Percentiles rank a stretch among this genome's conserved stretches.
phyloP scores from a whole-genome alignment of 64 coral and sea anemone species.

The Anthopleura sola region DNA sequence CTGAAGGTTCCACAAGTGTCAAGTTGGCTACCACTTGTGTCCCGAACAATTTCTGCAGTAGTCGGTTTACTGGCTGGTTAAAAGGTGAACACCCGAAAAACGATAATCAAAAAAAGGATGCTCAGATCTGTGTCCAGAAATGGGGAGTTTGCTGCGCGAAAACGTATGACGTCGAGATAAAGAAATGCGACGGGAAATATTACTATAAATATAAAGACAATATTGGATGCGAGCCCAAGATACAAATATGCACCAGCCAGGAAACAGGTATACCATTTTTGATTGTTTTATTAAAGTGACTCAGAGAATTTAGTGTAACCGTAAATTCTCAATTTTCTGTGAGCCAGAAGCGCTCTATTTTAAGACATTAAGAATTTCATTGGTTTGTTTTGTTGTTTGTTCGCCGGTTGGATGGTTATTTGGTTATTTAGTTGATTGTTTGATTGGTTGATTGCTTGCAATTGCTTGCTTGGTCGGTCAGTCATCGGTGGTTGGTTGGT shows the following conservation, averaged over 20 bases:
- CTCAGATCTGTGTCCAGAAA: background rate
- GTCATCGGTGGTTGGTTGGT: no score
- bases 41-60: background rate
- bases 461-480: no score
- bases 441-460: no score
- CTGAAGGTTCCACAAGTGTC: background rate
- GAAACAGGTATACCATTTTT: background rate
- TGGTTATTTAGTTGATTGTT: no score
- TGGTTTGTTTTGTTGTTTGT: no score
- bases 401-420: no score
- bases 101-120: background rate
- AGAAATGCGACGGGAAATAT: background rate
- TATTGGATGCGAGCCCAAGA: background rate
- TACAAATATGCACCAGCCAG: constrained; percentile 3
- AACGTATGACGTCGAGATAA: background rate
- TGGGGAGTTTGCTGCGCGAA: background rate
- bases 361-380: no score
- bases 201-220: constrained; percentile 3
- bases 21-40: background rate
- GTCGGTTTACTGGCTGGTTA: background rate
- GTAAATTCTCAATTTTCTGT: no score
- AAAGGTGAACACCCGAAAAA: background rate
- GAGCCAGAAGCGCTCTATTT: no score
- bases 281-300: no score
- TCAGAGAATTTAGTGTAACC: background rate